phyloP scores from a whole-genome alignment of 2,888 invertebrate species.

The Agonopterix arenella region DNA sequence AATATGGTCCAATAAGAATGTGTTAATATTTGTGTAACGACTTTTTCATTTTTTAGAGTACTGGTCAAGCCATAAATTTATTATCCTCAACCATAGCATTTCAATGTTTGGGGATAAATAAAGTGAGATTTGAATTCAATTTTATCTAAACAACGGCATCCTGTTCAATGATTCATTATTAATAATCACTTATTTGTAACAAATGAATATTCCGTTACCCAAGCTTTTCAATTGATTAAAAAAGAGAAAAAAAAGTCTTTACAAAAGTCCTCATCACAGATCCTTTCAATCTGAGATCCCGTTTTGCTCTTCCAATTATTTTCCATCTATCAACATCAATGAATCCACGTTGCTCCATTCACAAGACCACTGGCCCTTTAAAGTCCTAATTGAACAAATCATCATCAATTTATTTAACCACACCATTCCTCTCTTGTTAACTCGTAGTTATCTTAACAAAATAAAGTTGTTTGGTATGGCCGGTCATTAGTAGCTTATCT shows the following conservation, averaged over 20 bases:
- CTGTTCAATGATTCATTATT: too few relatives aligned
- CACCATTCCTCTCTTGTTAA: slow-evolving; percentile 22
- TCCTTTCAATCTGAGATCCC: neutral
- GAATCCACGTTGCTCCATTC: slow-evolving; percentile 27
- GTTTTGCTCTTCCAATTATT: neutral
- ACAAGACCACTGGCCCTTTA: slow-evolving; percentile 34
- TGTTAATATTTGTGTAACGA: slow-evolving; percentile 11
- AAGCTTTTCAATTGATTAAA: too few relatives aligned
- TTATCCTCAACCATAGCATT: neutral
- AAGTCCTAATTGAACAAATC: slow-evolving; percentile 61
- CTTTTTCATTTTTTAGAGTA: slow-evolving; percentile 2
- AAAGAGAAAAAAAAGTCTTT: too few relatives aligned
- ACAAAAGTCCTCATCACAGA: too few relatives aligned
- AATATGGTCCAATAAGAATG: slow-evolving; percentile 6
- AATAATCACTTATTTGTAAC: too few relatives aligned
- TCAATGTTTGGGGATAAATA: too few relatives aligned
- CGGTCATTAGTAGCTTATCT: slow-evolving; percentile 19
- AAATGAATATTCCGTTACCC: too few relatives aligned
- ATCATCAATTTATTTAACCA: slow-evolving; percentile 53
- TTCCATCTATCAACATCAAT: slow-evolving; percentile 21
- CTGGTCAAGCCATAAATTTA: neutral
- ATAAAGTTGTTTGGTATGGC: slow-evolving; percentile 22
- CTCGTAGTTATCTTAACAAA: slow-evolving; percentile 46
- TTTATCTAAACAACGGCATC: too few relatives aligned
- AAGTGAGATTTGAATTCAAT: too few relatives aligned